Conservation (phyloP, 2,113 vertebrate species). For the Gasterosteus aculeatus region DNA sequence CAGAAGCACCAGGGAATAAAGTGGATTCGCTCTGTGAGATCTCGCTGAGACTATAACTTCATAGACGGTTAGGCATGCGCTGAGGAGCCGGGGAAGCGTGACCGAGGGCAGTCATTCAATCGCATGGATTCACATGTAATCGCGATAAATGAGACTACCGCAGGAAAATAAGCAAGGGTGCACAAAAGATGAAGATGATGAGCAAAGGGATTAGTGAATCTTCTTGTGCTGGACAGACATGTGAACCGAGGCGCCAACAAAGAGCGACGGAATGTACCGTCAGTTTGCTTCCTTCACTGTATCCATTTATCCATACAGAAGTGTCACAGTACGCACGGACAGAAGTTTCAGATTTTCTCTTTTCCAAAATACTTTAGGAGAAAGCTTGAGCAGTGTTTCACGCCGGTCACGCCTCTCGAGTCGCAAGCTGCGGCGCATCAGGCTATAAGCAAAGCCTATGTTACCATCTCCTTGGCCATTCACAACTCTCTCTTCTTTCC, state of each 20-base stretch:
- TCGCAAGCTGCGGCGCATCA: too few relatives aligned
- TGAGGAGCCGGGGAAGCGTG: background rate
- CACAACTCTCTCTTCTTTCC: too few relatives aligned
- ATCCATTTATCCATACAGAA: slow-evolving; percentile 4
- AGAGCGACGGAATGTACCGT: background rate
- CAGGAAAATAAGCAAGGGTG: background rate
- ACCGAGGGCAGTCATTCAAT: slow-evolving; percentile 27
- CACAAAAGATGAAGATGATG: background rate
- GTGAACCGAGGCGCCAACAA: background rate
- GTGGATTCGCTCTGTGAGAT: slow-evolving; percentile 11
- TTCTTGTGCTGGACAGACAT: too few relatives aligned
- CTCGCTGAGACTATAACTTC: slow-evolving; percentile 17
- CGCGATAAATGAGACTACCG: background rate
- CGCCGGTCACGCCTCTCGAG: too few relatives aligned
- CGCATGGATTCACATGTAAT: slow-evolving; percentile 3
- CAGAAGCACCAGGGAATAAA: background rate
- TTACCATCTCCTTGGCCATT: too few relatives aligned
- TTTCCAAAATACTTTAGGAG: too few relatives aligned
- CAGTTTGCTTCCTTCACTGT: background rate
- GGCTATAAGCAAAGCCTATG: too few relatives aligned
- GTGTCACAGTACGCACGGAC: background rate
- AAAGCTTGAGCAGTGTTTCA: too few relatives aligned
- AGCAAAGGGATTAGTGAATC: background rate
- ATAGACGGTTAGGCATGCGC: slow-evolving; percentile 37
- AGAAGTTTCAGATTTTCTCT: background rate